A percentile compares a stretch with the other conserved stretches of the same genome.
These are phyloP conservation scores for Bos javanicus DNA, from an alignment of 2,113 vertebrate species.

Conservation along the genomic window DNA sequence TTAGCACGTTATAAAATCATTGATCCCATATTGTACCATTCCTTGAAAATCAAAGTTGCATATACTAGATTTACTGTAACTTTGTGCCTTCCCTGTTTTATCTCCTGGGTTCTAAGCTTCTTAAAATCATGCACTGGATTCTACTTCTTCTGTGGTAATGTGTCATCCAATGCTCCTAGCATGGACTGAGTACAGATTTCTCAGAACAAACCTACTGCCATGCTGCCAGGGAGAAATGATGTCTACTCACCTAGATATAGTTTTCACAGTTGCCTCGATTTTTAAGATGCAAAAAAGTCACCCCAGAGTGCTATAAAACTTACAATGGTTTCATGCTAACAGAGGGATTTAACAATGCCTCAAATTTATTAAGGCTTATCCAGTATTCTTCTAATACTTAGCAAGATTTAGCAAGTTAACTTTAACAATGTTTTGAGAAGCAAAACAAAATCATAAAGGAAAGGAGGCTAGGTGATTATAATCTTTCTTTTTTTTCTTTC, in stretches of 20 bases:
- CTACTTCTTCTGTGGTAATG: background rate
- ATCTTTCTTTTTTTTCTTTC: background rate
- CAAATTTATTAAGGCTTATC: constrained; percentile 48
- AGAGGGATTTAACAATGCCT: constrained; percentile 50
- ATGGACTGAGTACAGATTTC: background rate
- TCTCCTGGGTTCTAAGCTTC: background rate
- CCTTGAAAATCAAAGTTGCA: constrained; percentile 16
- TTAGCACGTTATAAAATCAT: background rate
- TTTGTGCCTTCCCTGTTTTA: background rate
- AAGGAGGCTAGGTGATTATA: background rate
- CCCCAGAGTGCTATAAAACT: background rate
- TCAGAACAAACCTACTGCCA: background rate
- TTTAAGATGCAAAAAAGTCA: constrained; percentile 27
- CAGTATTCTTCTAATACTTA: constrained; percentile 39
- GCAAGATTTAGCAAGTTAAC: constrained; percentile 46
- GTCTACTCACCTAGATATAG: background rate
- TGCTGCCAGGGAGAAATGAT: background rate
- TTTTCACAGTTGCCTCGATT: background rate
- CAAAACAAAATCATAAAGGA: constrained; percentile 25
- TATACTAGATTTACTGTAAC: background rate
- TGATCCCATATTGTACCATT: background rate
- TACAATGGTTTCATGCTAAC: constrained; percentile 31
- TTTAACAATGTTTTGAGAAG: constrained; percentile 32
- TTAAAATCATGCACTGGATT: background rate
- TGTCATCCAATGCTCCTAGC: background rate